phyloP scores from a whole-genome alignment of 2,797 vertebrate genomes.

The Carcharodon carcharias region DNA sequence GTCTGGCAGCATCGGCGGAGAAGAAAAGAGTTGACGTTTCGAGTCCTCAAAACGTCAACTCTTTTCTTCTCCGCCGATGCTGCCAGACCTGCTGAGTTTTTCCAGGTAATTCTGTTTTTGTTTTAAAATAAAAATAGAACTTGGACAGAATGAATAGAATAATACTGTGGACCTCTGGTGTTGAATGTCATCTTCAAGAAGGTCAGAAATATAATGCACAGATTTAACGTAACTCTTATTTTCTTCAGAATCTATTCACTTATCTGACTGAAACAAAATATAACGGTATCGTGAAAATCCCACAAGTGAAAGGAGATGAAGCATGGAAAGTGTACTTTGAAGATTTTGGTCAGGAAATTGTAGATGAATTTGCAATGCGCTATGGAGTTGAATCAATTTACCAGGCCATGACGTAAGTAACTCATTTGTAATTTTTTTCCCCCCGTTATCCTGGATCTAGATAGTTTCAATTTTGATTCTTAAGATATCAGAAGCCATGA shows the following conservation, averaged over 20 bases:
- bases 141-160: not conserved
- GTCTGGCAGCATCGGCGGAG: too few relatives aligned
- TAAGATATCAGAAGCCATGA: not conserved
- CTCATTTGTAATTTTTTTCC: not conserved
- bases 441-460: not conserved
- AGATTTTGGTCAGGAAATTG: constrained; percentile 89
- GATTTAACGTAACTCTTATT: constrained; percentile 37
- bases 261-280: constrained; percentile 85
- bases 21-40: too few relatives aligned
- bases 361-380: constrained; percentile 95
- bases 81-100: too few relatives aligned
- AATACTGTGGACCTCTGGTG: not conserved
- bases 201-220: not conserved
- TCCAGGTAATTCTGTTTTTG: too few relatives aligned
- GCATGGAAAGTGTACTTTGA: constrained; percentile 98
- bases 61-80: too few relatives aligned
- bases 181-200: not conserved
- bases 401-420: constrained; percentile 97
- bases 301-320: constrained; percentile 86
- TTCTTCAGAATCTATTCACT: constrained; percentile 84
- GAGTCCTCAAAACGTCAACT: too few relatives aligned
- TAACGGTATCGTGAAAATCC: constrained; percentile 81
- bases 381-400: constrained; percentile 97
- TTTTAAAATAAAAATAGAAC: not conserved
- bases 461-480: not conserved